phyloP scores from a whole-genome alignment of 2,797 vertebrate genomes.

The Ciconia nigra region DNA sequence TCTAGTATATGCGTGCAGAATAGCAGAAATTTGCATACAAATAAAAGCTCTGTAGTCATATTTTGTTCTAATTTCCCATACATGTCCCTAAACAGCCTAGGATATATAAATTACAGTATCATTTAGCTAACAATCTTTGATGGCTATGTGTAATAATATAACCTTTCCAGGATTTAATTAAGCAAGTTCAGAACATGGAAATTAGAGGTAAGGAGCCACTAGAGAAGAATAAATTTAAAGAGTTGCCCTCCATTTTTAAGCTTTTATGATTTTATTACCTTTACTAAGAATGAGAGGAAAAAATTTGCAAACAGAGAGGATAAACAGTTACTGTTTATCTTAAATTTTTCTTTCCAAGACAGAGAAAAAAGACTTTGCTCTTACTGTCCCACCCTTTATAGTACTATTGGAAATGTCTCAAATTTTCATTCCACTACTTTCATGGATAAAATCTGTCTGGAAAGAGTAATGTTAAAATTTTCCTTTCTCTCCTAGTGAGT shows the following conservation, averaged over 20 bases:
- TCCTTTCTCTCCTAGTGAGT: background rate
- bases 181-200: slow-evolving; percentile 18
- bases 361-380: background rate
- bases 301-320: background rate
- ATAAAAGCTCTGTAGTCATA: background rate
- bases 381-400: background rate
- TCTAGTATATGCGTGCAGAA: background rate
- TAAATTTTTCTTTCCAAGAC: background rate
- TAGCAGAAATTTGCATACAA: background rate
- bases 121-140: slow-evolving; percentile 32
- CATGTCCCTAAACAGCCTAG: background rate
- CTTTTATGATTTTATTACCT: slow-evolving; percentile 7
- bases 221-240: slow-evolving; percentile 39
- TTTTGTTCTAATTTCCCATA: slow-evolving; percentile 2
- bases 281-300: background rate
- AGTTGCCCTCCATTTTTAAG: background rate
- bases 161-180: slow-evolving; percentile 43
- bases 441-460: background rate
- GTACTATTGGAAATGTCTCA: background rate
- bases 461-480: background rate
- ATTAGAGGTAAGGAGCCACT: slow-evolving; percentile 38
- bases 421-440: background rate
- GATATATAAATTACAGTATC: slow-evolving; percentile 17
- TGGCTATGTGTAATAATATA: background rate
- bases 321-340: background rate